A percentile compares a stretch with the other conserved stretches of the same genome.
phyloP scores from a whole-genome alignment of 64 coral and sea anemone species.

The Pocillopora damicornis region DNA sequence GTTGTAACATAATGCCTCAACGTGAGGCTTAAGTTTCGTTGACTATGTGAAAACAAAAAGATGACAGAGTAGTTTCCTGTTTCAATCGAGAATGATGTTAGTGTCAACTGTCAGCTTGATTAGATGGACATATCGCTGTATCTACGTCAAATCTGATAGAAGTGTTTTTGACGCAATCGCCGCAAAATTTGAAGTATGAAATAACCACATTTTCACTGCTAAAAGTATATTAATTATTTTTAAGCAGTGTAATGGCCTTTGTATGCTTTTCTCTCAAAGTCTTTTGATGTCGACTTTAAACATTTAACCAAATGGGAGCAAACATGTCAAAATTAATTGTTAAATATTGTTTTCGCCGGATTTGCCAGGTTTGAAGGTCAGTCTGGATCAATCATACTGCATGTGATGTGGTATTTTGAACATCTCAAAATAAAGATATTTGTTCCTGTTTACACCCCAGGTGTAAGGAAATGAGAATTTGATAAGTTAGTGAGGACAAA shows the following conservation, averaged over 20 bases:
- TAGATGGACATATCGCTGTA: neutral
- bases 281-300: neutral
- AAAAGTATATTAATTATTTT: neutral
- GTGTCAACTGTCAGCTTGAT: conserved; percentile 1
- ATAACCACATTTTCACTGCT: no score
- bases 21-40: neutral
- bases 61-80: conserved; percentile 19
- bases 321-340: conserved; percentile 15
- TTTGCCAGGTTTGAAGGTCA: neutral
- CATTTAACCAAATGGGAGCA: neutral
- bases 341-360: neutral
- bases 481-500: neutral
- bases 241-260: neutral
- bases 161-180: neutral
- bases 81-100: conserved; percentile 9
- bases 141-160: neutral
- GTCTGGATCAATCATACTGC: neutral
- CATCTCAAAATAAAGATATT: neutral
- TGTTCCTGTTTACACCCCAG: neutral
- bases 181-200: neutral
- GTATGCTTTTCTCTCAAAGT: neutral
- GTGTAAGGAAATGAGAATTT: neutral
- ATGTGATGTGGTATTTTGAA: neutral
- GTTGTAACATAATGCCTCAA: neutral
- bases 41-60: neutral